Evolutionary conservation across 2,888 invertebrate species (phyloP), one percentile per base, ranked within the genome.

Genomic region (Cybosia mesomella): DNA sequence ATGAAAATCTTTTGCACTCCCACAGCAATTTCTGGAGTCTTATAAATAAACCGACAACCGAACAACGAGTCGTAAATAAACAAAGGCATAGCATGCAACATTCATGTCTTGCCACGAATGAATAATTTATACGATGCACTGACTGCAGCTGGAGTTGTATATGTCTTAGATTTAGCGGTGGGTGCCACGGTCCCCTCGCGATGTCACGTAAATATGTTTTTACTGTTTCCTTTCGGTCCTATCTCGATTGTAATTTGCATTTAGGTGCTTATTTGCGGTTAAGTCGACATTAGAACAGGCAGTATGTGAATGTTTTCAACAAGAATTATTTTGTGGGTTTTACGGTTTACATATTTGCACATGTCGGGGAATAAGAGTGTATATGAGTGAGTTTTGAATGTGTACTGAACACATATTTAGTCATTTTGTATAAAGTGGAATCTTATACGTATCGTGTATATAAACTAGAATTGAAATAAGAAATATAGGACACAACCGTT

Each of bases 61-160:
- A 28, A 28, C 28, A 36, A 63, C 67, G 55, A 39, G 24, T 60
- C 57, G 49, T 65, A 61, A 74, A 85, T 81, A 84, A 83, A 83
- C 85, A 85, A 85, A 85, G 83, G 75, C 75, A 68, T 34, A 72
- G 73, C 85, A 85, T 85, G 81, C 80, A 85, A 84, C 79, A 85
- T 85, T 84, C 83, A 85, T 85, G 82, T 67, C 77, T 80, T 75
- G 61, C 71, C 71, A 32, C 68, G 54, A 72, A 72, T 86, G 86
- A 86, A 87, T 87, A 83, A 86, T 87, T 71, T 83, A 85, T 81
- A 78, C 76, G 67, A 53, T 64, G 66, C 70, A 63, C 63, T 63
- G 64, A 77, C 58, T 75, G 79, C 75, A 80, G 70, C 57, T 61
- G 57, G 70, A 74, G 67, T 64, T 68, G 18, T 54, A 54, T 63